These are phyloP conservation scores for Eidolon helvum DNA, from an alignment of 2,113 vertebrate genomes.

Conservation along the genomic window DNA sequence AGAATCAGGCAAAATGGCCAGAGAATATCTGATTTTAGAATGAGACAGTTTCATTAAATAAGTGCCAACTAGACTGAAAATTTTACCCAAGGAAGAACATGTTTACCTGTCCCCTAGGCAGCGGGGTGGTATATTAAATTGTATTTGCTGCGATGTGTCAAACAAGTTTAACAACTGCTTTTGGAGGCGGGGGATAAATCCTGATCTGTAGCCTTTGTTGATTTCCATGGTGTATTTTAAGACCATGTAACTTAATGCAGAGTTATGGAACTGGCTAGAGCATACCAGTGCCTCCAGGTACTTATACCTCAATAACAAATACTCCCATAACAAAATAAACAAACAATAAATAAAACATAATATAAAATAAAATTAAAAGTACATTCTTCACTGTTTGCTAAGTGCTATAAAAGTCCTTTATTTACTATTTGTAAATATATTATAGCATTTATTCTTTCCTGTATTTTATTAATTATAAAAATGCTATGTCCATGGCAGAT, in stretches of 20 bases:
- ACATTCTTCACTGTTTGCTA: neutral
- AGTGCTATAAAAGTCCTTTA: neutral
- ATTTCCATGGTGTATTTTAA: neutral
- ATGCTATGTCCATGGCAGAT: neutral
- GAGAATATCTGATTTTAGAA: neutral
- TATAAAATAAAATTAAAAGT: too few species aligned
- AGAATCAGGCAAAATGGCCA: neutral
- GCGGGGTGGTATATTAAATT: neutral
- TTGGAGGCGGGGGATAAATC: neutral
- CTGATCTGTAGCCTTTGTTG: neutral
- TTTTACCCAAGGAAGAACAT: neutral
- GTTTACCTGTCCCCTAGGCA: neutral
- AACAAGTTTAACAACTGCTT: neutral
- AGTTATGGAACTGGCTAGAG: neutral
- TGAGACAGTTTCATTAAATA: neutral
- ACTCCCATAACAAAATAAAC: neutral
- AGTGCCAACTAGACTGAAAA: neutral
- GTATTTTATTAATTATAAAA: neutral
- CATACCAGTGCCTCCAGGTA: neutral
- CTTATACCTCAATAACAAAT: neutral
- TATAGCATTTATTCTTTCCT: neutral
- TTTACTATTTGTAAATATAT: neutral
- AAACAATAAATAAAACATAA: neutral
- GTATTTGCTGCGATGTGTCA: neutral
- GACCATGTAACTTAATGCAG: neutral